phyloP scores from a whole-genome alignment of 1,140 invertebrate species.

The Dreissena polymorpha region DNA sequence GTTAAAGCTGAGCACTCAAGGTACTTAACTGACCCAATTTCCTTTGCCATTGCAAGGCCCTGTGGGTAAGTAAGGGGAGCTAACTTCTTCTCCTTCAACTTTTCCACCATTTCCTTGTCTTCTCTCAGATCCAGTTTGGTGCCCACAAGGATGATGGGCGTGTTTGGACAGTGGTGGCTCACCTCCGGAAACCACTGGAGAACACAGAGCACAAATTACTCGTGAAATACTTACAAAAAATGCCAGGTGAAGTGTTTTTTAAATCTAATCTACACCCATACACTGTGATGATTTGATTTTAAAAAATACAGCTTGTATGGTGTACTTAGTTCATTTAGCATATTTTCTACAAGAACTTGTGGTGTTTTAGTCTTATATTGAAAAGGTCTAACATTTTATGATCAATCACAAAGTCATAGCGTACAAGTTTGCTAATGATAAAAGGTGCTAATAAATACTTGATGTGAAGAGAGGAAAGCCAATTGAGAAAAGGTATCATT shows the following conservation, averaged over 20 bases:
- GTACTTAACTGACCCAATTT: conserved; percentile 87
- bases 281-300: background rate
- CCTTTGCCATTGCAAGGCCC: conserved; percentile 98
- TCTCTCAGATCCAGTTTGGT: conserved; percentile 94
- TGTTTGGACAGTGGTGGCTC: conserved; percentile 83
- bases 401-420: no score
- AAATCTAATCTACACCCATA: background rate
- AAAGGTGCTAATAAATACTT: no score
- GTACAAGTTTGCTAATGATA: no score
- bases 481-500: no score
- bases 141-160: conserved; percentile 84
- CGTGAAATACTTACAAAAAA: background rate
- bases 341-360: background rate
- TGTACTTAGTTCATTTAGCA: background rate
- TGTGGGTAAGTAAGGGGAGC: conserved; percentile 97
- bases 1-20: conserved; percentile 82
- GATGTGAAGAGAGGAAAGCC: no score
- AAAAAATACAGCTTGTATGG: background rate
- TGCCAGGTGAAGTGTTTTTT: background rate
- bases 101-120: conserved; percentile 98
- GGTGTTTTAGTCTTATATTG: background rate
- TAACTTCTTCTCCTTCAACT: conserved; percentile 98
- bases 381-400: background rate
- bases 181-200: conserved; percentile 83
- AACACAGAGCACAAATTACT: background rate